These are phyloP conservation scores for Ommatoiulus sabulosus DNA, from an alignment of 2,888 invertebrate genomes.

Conservation along the genomic window DNA sequence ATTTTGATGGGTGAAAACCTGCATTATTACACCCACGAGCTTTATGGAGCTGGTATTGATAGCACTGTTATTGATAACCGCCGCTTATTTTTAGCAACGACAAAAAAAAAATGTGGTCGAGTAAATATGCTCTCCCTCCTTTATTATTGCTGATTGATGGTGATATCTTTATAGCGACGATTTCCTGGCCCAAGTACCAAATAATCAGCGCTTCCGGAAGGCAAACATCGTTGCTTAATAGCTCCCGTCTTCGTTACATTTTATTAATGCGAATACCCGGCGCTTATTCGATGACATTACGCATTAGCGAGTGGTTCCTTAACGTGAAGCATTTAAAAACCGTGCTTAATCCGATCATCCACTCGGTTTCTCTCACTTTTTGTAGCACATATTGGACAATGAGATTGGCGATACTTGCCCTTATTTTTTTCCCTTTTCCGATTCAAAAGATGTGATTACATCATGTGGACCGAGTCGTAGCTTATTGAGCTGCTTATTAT, in stretches of 20 bases:
- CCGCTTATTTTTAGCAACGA: too few species aligned
- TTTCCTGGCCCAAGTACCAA: not conserved
- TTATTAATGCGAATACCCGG: not conserved
- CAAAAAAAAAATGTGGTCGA: too few species aligned
- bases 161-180: not conserved
- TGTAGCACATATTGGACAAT: slow-evolving; percentile 1
- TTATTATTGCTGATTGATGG: not conserved
- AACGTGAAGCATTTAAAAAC: not conserved
- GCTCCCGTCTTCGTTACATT: not conserved
- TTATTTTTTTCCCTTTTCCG: not conserved
- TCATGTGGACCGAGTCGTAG: not conserved
- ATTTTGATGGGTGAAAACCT: too few species aligned
- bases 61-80: not conserved
- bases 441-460: not conserved
- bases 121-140: too few species aligned
- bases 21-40: too few species aligned
- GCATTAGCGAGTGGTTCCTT: not conserved
- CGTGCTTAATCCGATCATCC: slow-evolving; percentile 12
- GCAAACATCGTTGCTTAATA: not conserved
- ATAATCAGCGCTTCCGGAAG: not conserved
- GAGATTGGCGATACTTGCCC: not conserved
- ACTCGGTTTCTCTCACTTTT: not conserved
- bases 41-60: too few species aligned
- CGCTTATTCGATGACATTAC: not conserved
- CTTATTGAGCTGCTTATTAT: not conserved